These are phyloP conservation scores for Saimiri boliviensis DNA, from an alignment of 2,113 vertebrate genomes.

Conservation along the genomic window DNA sequence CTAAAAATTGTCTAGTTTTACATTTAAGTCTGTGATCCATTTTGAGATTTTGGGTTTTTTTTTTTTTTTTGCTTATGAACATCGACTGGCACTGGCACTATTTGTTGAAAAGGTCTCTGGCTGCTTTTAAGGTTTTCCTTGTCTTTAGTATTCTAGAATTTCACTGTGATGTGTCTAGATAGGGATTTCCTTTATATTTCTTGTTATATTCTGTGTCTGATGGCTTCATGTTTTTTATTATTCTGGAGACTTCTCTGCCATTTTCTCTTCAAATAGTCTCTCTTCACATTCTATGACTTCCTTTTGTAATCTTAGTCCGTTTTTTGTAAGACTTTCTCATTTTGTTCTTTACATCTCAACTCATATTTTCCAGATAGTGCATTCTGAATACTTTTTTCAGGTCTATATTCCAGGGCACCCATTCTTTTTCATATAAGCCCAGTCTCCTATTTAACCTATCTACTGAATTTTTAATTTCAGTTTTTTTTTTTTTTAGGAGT, in stretches of 20 bases:
- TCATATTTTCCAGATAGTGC: not conserved
- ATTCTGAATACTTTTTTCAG: not conserved
- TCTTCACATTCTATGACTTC: not conserved
- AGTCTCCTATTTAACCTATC: not conserved
- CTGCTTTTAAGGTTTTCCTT: not conserved
- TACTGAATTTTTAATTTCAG: not conserved
- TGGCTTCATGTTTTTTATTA: not conserved
- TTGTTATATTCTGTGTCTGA: not conserved
- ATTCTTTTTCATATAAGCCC: not conserved
- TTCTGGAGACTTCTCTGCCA: slow-evolving; percentile 4
- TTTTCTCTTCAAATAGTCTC: not conserved
- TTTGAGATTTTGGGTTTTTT: not conserved
- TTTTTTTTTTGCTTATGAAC: not conserved
- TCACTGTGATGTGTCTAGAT: not conserved
- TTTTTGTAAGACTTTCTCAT: not conserved
- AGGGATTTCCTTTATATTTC: not conserved
- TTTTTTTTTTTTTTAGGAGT: not conserved
- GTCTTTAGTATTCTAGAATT: not conserved
- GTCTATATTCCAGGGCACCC: not conserved
- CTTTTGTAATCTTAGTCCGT: not conserved
- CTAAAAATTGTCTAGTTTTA: not conserved
- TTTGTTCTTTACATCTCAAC: not conserved
- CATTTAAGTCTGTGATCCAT: not conserved
- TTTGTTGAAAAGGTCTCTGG: not conserved
- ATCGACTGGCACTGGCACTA: not conserved